Evolutionary conservation across 2,113 vertebrate species (phyloP).

Genomic region (Zingel zingel): DNA sequence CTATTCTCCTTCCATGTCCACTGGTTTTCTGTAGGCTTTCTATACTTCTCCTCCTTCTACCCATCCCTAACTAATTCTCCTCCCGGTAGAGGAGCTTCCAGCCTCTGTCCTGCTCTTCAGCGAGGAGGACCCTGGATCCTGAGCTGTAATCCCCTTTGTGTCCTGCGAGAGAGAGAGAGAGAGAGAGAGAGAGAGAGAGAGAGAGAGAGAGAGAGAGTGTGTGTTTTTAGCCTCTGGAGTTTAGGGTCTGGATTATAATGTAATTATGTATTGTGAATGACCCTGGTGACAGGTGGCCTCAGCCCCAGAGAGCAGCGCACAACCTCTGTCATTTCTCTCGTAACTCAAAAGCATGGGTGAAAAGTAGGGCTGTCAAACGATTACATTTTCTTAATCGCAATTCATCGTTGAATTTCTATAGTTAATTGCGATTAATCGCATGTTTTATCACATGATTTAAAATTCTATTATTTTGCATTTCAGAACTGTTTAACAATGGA

Average conservation of each 20-base stretch:
- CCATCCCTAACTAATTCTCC: slow-evolving; percentile 46
- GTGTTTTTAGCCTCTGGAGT: slow-evolving; percentile 39
- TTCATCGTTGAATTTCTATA: too few relatives aligned
- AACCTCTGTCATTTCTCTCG: slow-evolving; percentile 35
- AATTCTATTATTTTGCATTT: too few relatives aligned
- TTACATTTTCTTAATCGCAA: too few relatives aligned
- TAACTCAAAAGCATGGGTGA: not conserved
- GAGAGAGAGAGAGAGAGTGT: not conserved
- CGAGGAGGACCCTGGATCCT: slow-evolving; percentile 24
- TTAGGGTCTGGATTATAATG: slow-evolving; percentile 35
- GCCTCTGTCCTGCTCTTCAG: slow-evolving; percentile 45
- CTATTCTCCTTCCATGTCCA: slow-evolving; percentile 16
- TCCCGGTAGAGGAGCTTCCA: slow-evolving; percentile 35
- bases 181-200: not conserved
- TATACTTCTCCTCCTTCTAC: slow-evolving; percentile 39
- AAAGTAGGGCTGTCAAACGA: too few relatives aligned
- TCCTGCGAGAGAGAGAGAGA: not conserved
- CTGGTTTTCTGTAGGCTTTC: slow-evolving; percentile 25
- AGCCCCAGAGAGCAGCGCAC: slow-evolving; percentile 8
- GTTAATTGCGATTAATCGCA: too few relatives aligned
- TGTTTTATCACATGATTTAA: too few relatives aligned
- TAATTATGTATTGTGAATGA: slow-evolving; percentile 57
- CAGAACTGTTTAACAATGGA: too few relatives aligned
- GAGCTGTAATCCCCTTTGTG: slow-evolving; percentile 53
- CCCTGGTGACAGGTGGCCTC: slow-evolving; percentile 26